Base-by-base conservation (phyloP, 1,140 invertebrate genomes). In the Tetragnatha versicolor region DNA sequence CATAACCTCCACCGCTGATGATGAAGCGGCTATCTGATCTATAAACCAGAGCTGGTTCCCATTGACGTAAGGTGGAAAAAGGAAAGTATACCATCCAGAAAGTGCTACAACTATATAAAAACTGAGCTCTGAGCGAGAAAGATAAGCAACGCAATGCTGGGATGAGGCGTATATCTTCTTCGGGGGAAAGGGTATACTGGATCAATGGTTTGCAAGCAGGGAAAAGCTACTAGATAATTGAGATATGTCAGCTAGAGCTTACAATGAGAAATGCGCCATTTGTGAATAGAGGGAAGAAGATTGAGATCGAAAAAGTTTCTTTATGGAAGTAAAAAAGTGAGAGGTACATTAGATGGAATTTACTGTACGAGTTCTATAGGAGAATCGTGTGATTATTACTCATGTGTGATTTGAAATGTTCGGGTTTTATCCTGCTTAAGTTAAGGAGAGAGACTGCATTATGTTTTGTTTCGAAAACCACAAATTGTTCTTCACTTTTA, bases 211-310 rank as follows among this genome's bases (percentile, higher is more conserved):
- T 47, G 37, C n/a, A n/a, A 31, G 17, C 37, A 47, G 25, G 42
- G 42, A 61, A 61, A 47, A 29, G 39, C 35, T 73, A 31, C 37
- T 60, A 73, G 55, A 73, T 73, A 73, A 73, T 73, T 73, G 70
- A 73, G 70, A 73, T 73, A 61, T 61, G 70, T 61, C 70, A 73
- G 55, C 70, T 42, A 33, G 17, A 29, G 70, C 70, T 73, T 73
- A 60, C 70, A 73, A 49, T 73, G 70, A 73, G 70, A 73, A 73
- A 73, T 73, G 55, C 22, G 55, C 70, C 55, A 60, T 73, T 73
- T 47, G 55, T 61, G 55, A 73, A 35, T 31, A 73, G 47, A 39
- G 70, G 70, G 55, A 70, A 70, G 66, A 53, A 70, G 66, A 73
- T 47, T 73, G 70, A 58, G 53, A 73, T 73, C 70, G 33, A 73